These are phyloP conservation scores for Theocolax elegans DNA, from an alignment of 1,140 invertebrate species.

Conservation along the genomic window DNA sequence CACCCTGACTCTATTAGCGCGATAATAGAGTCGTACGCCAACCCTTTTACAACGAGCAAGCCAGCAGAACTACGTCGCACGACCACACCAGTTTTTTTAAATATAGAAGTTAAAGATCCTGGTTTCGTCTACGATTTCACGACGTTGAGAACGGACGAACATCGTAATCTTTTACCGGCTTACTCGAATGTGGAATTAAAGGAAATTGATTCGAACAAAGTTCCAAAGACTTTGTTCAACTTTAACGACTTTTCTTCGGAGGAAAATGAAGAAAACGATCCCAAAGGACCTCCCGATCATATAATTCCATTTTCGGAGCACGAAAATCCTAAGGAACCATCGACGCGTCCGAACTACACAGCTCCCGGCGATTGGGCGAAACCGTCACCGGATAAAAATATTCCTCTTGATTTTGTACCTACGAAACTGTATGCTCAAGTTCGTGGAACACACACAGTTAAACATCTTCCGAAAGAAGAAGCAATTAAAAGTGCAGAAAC, in stretches of 20 bases:
- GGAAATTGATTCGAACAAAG: background rate
- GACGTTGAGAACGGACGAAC: background rate
- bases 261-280: slow-evolving; percentile 35
- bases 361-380: slow-evolving; percentile 67
- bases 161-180: background rate
- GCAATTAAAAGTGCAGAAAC: slow-evolving; percentile 70
- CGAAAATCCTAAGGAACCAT: slow-evolving; percentile 60
- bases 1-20: background rate
- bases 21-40: slow-evolving; percentile 1
- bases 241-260: background rate
- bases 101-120: background rate
- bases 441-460: slow-evolving; percentile 71
- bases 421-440: slow-evolving; percentile 77
- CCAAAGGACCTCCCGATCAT: slow-evolving; percentile 48
- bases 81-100: background rate
- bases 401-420: slow-evolving; percentile 72
- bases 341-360: slow-evolving; percentile 67
- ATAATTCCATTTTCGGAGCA: slow-evolving; percentile 62
- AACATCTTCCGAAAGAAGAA: slow-evolving; percentile 71
- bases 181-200: slow-evolving; percentile 2
- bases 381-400: slow-evolving; percentile 57
- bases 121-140: background rate
- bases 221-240: background rate
- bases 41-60: background rate
- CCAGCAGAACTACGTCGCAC: background rate